Evolutionary conservation across 1,140 invertebrate species (phyloP).

Genomic region (Proales similis): DNA sequence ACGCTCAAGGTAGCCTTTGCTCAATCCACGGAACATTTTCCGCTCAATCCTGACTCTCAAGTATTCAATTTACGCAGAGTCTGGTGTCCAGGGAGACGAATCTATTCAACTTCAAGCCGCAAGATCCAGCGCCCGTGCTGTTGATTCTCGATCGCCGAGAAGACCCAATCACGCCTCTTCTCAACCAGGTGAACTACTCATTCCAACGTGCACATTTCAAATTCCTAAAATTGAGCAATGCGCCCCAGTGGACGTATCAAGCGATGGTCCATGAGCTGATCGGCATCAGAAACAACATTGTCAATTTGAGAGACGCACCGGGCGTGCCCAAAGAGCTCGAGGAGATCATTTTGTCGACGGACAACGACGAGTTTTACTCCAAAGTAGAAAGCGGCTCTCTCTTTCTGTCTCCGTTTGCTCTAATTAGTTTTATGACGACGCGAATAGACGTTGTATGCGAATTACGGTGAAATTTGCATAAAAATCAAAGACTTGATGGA

Average conservation of each 20-base stretch:
- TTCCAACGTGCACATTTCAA: neutral
- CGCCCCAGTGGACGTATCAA: conserved; percentile 89
- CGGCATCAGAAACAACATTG: conserved; percentile 86
- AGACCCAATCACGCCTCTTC: conserved; percentile 86
- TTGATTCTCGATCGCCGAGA: conserved; percentile 80
- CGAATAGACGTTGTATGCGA: conserved; percentile 90
- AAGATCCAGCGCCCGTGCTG: conserved; percentile 61
- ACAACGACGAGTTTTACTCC: conserved; percentile 93
- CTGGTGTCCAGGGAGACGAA: conserved; percentile 75
- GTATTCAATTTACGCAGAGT: conserved; percentile 55
- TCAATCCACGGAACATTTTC: conserved; percentile 5
- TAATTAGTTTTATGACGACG: conserved; percentile 44
- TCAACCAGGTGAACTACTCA: conserved; percentile 66
- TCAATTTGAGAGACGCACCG: conserved; percentile 70
- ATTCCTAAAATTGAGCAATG: conserved; percentile 36
- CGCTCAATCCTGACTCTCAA: conserved; percentile 42
- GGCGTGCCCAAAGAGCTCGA: conserved; percentile 69
- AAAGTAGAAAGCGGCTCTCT: conserved; percentile 14
- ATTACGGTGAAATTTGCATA: conserved; percentile 95
- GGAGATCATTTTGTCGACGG: conserved; percentile 76
- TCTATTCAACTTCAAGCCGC: conserved; percentile 73
- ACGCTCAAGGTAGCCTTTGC: conserved; percentile 47
- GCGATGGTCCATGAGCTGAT: conserved; percentile 98
- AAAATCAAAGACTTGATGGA: conserved; percentile 95
- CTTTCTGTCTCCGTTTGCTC: conserved; percentile 33